phyloP scores from a whole-genome alignment of 1,140 invertebrate species.

The Drosophila sp. region DNA sequence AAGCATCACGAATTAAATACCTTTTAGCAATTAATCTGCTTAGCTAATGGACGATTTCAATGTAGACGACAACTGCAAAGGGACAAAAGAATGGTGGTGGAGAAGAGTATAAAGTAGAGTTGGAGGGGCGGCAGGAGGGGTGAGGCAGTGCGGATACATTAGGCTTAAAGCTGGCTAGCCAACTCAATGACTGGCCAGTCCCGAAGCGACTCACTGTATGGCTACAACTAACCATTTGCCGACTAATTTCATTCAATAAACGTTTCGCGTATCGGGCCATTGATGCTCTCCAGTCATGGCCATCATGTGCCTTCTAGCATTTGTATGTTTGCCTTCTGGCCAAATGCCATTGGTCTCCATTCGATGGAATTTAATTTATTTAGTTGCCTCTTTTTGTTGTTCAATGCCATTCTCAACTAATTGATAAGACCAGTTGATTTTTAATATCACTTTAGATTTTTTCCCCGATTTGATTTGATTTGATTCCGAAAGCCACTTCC shows the following conservation, averaged over 20 bases:
- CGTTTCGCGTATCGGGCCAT: constrained; percentile 42
- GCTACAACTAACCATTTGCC: constrained; percentile 41
- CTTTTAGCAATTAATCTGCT: constrained; percentile 81
- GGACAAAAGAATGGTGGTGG: constrained; percentile 6
- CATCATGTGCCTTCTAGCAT: constrained; percentile 28
- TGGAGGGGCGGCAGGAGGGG: neutral
- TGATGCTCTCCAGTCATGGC: constrained; percentile 30
- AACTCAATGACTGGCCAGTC: constrained; percentile 34
- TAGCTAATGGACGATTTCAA: constrained; percentile 80
- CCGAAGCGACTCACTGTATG: constrained; percentile 47
- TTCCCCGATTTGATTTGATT: constrained; percentile 22
- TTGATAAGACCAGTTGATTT: constrained; percentile 59
- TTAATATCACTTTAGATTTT: constrained; percentile 55
- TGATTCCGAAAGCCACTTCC: constrained; percentile 38
- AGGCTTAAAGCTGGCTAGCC: constrained; percentile 67
- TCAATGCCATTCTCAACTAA: constrained; percentile 23
- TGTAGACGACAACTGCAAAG: constrained; percentile 54
- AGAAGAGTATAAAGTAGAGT: neutral
- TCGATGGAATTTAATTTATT: constrained; percentile 60
- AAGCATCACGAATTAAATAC: constrained; percentile 80
- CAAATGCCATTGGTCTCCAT: constrained; percentile 16
- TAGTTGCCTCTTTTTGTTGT: constrained; percentile 57
- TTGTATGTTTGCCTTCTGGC: constrained; percentile 68
- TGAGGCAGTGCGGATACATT: constrained; percentile 43
- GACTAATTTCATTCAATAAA: constrained; percentile 78